Conservation (phyloP, 1,140 invertebrate genomes). For the Drosophila persimilis region DNA sequence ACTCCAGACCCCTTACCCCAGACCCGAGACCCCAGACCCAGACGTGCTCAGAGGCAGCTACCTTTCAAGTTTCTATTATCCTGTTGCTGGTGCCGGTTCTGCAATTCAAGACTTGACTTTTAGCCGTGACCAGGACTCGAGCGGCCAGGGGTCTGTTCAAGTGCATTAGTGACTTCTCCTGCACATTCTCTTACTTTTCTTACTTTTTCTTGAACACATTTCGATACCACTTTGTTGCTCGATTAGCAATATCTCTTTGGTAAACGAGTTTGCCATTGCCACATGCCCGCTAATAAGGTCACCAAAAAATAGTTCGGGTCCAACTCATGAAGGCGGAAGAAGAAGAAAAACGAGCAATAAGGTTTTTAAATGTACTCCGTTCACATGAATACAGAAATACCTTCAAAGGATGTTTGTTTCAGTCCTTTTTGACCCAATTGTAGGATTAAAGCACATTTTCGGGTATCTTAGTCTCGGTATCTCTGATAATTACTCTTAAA, state of each 20-base stretch:
- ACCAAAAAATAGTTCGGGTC: no score
- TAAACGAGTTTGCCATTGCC: slow-evolving; percentile 1
- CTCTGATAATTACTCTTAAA: no score
- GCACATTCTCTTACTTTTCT: slow-evolving; percentile 17
- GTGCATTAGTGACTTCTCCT: slow-evolving; percentile 29
- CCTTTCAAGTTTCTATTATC: slow-evolving; percentile 14
- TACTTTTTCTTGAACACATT: slow-evolving; percentile 19
- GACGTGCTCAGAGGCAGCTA: slow-evolving; percentile 33
- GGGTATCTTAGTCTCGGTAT: no score
- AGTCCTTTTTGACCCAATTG: no score
- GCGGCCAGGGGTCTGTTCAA: slow-evolving; percentile 19
- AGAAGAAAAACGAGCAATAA: no score
- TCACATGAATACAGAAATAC: no score
- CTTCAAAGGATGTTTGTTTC: no score
- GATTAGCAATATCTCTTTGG: slow-evolving; percentile 51
- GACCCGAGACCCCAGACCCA: slow-evolving; percentile 30
- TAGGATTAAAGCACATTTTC: no score
- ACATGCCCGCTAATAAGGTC: not conserved
- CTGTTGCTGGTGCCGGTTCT: slow-evolving; percentile 16
- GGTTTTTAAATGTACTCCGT: no score
- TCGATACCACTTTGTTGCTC: slow-evolving; percentile 36
- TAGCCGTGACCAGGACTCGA: slow-evolving; percentile 33
- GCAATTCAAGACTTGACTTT: slow-evolving; percentile 56
- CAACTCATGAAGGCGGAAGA: no score
- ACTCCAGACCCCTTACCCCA: not conserved